Base-by-base conservation (phyloP, 2,797 vertebrate genomes). In the Acrossocheilus wenchowensis region DNA sequence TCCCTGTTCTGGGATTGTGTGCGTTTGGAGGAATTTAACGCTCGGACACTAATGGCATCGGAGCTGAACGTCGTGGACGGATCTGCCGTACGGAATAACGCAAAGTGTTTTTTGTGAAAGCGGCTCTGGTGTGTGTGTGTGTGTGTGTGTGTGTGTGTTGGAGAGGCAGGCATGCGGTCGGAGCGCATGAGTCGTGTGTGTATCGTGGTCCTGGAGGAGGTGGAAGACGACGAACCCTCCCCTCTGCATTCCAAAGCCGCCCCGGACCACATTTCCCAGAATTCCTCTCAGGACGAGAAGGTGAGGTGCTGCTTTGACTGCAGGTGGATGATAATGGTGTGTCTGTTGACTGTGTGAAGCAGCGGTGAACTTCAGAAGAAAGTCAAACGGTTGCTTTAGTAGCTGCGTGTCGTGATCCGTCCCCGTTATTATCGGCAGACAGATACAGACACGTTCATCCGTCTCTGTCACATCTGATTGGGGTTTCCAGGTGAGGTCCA, bases 131-230 rank as follows among this genome's bases (percentile, higher is more conserved):
- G 34, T 41, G n/a, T 23, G n/a, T 26, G 26, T 26, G 45, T 72
- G 60, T 78, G n/a, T n/a, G 30, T 43, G 34, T 41, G n/a, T 23
- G n/a, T 26, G 26, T 26, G 45, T 72, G 60, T 78, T 45, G 39
- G 21, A 50, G 64, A 62, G 52, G 52, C 86, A 81, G 86, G 82
- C 71, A 91, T 90, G 90, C 87, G 89, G 86, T 96, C 94, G 72
- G 96, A 96, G 95, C 96, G 96, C 94, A 98, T 97, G 94, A 99
- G 98, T 95, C 98, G 98, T 90, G 98, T 99, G 93, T 99, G 98
- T 95, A 99, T 99, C 93, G 98, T 99, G 95, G 98, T 99, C 95
- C 96, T 99, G 95, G 98, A 99, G 96, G 98, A 99, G 96, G 97
- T 96, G 93, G 98, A 99, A 94, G 98, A 99, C 94, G 98, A 99